phyloP scores from a whole-genome alignment of 2,113 vertebrate genomes.

The Oncorhynchus clarkii region DNA sequence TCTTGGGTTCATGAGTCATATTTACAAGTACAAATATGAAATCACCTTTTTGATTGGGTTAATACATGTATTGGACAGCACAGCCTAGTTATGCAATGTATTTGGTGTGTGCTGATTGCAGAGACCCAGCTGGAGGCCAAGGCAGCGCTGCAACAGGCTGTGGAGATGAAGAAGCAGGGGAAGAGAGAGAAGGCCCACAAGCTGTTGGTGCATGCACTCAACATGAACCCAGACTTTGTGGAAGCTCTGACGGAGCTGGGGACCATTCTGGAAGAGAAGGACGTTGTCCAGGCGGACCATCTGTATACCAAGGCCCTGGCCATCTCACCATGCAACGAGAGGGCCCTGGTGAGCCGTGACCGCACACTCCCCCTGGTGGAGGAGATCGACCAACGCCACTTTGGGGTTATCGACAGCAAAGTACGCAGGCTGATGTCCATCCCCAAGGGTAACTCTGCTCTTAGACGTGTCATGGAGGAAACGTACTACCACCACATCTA shows the following conservation, averaged over 20 bases:
- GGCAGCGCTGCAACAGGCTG: slow-evolving; percentile 88
- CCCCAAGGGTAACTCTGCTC: slow-evolving; percentile 89
- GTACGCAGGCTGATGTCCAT: slow-evolving; percentile 93
- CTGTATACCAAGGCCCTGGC: slow-evolving; percentile 89
- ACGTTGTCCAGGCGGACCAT: slow-evolving; percentile 92
- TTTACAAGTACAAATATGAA: background rate
- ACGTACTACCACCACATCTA: slow-evolving; percentile 99
- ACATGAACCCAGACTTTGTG: slow-evolving; percentile 88
- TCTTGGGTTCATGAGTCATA: background rate
- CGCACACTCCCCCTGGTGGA: slow-evolving; percentile 91
- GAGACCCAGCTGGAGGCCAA: slow-evolving; percentile 84
- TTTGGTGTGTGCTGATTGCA: slow-evolving; percentile 59
- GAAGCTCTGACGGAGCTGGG: slow-evolving; percentile 92
- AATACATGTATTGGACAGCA: background rate
- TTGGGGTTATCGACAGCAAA: slow-evolving; percentile 92
- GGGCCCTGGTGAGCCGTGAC: slow-evolving; percentile 86
- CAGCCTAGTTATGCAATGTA: background rate
- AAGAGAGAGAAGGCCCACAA: slow-evolving; percentile 93
- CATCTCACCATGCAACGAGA: slow-evolving; percentile 86
- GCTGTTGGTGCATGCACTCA: slow-evolving; percentile 89
- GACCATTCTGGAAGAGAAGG: slow-evolving; percentile 90
- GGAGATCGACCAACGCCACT: slow-evolving; percentile 93
- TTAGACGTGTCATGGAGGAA: slow-evolving; percentile 93
- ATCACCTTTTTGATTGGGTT: background rate
- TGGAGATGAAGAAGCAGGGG: slow-evolving; percentile 92